These are phyloP conservation scores for Numida meleagris DNA, from an alignment of 2,113 vertebrate genomes.

Conservation along the genomic window DNA sequence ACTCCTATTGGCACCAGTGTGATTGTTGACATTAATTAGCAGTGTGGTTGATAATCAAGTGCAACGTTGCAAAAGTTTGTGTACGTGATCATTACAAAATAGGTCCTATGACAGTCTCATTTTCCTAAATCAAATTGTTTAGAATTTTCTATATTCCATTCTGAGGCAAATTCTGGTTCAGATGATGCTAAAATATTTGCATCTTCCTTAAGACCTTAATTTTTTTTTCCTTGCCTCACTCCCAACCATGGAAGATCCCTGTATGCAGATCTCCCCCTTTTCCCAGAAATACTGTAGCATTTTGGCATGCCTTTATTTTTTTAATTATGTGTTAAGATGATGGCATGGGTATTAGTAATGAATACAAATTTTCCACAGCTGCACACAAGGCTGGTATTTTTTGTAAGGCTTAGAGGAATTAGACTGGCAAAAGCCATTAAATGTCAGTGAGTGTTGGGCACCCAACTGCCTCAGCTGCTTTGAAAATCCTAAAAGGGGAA, in stretches of 20 bases:
- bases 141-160: not conserved
- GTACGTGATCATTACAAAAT: not conserved
- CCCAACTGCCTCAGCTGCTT: not conserved
- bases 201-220: not conserved
- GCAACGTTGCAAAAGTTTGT: not conserved
- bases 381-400: not conserved
- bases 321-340: not conserved
- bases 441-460: not conserved
- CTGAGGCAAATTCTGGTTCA: not conserved
- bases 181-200: not conserved
- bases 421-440: not conserved
- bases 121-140: not conserved
- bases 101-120: not conserved
- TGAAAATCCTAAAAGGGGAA: not conserved
- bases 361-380: not conserved
- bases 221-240: not conserved
- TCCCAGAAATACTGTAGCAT: not conserved
- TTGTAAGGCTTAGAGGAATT: not conserved
- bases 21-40: not conserved
- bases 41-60: not conserved
- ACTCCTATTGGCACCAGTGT: not conserved
- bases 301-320: not conserved
- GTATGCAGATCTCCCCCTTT: not conserved
- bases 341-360: not conserved
- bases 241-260: not conserved